phyloP scores from a whole-genome alignment of 1,140 invertebrate genomes.

The Anastrepha obliqua region DNA sequence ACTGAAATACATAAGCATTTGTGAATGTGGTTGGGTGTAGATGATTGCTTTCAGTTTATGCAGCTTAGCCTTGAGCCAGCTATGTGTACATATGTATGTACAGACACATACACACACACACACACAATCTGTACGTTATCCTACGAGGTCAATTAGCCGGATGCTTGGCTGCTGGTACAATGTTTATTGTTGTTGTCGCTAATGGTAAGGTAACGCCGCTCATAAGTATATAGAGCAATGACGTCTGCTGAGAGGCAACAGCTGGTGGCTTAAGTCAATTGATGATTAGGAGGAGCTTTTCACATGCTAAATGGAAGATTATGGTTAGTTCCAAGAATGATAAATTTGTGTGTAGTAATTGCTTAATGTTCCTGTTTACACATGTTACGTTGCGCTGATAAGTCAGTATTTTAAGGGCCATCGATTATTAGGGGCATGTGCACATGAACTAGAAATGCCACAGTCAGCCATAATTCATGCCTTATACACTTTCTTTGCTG shows the following conservation, averaged over 20 bases:
- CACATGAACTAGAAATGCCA: neutral
- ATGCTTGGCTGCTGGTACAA: neutral
- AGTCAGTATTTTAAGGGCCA: neutral
- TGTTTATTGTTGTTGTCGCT: neutral
- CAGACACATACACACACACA: no score
- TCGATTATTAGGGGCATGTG: neutral
- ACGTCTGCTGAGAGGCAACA: slow-evolving; percentile 21
- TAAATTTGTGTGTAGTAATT: neutral
- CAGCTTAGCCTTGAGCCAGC: slow-evolving; percentile 13
- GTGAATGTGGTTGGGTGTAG: neutral
- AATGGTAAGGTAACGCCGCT: neutral
- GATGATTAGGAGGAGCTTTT: slow-evolving; percentile 37
- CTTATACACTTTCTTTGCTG: neutral
- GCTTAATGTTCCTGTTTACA: slow-evolving; percentile 26
- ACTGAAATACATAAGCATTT: neutral
- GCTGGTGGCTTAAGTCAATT: slow-evolving; percentile 13
- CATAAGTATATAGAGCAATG: neutral
- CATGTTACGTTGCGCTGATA: neutral
- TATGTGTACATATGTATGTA: no score
- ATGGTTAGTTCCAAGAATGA: neutral
- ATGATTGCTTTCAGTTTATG: slow-evolving; percentile 21
- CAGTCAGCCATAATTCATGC: neutral
- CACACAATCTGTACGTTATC: neutral
- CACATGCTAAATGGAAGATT: slow-evolving; percentile 5
- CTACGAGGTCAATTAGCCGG: slow-evolving; percentile 22